A percentile compares a stretch with the other conserved stretches of the same genome.
Evolutionary conservation across 2,113 vertebrate genomes (phyloP).

Genomic region (Xenopus laevis): DNA sequence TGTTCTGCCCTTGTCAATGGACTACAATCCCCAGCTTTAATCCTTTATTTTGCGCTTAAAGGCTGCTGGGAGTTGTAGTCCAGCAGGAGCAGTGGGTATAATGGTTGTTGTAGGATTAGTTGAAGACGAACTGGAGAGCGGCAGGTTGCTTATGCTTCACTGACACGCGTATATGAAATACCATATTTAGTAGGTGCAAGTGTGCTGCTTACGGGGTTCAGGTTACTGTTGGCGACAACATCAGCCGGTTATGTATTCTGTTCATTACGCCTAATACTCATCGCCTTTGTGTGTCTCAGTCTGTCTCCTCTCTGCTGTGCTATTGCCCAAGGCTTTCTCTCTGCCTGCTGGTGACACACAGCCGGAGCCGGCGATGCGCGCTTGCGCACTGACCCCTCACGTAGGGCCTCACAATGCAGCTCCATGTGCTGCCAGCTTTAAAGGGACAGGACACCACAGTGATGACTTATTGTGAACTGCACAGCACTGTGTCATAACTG

Average conservation of each 20-base stretch:
- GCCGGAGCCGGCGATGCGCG: conserved; percentile 20
- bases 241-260: background rate
- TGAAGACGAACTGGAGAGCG: too few species aligned
- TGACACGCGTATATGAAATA: too few species aligned
- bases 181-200: too few species aligned
- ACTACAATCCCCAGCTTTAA: too few species aligned
- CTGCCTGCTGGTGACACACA: conserved; percentile 25
- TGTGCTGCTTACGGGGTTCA: too few species aligned
- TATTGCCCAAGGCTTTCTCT: conserved; percentile 41
- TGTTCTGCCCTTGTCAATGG: too few species aligned
- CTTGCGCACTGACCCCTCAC: conserved; percentile 52
- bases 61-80: conserved; percentile 2
- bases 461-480: background rate
- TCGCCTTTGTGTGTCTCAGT: conserved; percentile 16
- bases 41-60: too few species aligned
- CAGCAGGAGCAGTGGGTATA: conserved; percentile 23
- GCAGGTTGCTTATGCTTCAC: too few species aligned
- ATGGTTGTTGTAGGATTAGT: background rate
- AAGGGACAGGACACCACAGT: conserved; percentile 59
- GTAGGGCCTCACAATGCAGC: conserved; percentile 61
- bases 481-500: background rate
- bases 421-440: conserved; percentile 68
- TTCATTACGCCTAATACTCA: background rate
- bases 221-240: too few species aligned
- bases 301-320: conserved; percentile 15